Percentiles rank a stretch among this genome's conserved stretches.
These are phyloP conservation scores for Globodera rostochiensis DNA, from an alignment of 1,140 invertebrate species.

Conservation along the genomic window DNA sequence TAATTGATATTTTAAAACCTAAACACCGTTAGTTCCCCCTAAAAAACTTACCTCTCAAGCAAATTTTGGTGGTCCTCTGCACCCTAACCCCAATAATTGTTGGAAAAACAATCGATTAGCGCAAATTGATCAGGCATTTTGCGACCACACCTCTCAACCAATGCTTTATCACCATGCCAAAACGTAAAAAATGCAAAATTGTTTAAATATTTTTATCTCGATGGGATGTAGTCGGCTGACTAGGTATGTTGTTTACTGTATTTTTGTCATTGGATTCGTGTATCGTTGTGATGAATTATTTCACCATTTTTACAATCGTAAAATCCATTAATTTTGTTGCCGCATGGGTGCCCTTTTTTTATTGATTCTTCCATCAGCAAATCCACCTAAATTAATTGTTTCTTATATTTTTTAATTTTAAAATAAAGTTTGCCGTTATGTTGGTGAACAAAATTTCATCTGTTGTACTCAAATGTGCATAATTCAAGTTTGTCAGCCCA, in stretches of 20 bases:
- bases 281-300: not conserved
- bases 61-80: no score
- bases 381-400: not conserved
- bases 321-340: not conserved
- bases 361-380: not conserved
- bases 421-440: constrained; percentile 11
- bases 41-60: not conserved
- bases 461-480: constrained; percentile 1
- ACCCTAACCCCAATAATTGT: no score
- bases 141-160: no score
- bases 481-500: constrained; percentile 11
- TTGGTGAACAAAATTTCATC: constrained; percentile 13
- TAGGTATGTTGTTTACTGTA: no score
- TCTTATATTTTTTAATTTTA: not conserved
- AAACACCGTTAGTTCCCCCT: no score
- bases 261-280: not conserved
- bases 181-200: no score
- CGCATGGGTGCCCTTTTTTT: not conserved
- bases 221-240: no score
- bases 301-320: not conserved
- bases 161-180: no score
- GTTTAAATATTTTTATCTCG: no score
- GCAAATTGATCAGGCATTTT: no score
- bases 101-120: no score
- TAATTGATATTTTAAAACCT: no score